These are phyloP conservation scores for Rhagonycha lutea DNA, from an alignment of 2,888 invertebrate species.

Conservation along the genomic window DNA sequence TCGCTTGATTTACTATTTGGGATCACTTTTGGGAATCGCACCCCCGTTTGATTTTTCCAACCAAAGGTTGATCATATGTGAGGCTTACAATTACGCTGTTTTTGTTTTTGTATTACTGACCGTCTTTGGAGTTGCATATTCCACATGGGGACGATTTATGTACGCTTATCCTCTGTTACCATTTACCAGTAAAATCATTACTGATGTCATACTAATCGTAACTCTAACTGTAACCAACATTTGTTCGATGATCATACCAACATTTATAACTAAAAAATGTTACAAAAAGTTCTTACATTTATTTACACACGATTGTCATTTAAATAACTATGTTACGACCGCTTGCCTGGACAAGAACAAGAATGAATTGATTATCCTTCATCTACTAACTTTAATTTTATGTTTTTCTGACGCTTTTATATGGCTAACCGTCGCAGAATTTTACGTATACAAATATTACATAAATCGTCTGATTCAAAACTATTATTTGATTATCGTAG, in stretches of 20 bases:
- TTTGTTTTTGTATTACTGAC: background rate
- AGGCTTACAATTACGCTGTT: background rate
- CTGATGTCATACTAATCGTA: background rate
- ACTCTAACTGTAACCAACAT: background rate
- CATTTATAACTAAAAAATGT: background rate
- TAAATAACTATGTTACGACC: background rate
- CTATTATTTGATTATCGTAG: background rate
- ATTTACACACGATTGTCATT: background rate
- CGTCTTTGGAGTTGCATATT: background rate
- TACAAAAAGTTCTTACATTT: background rate
- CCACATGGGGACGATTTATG: background rate
- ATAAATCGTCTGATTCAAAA: background rate
- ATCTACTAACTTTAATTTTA: background rate
- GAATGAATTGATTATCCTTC: background rate
- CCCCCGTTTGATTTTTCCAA: background rate
- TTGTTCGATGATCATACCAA: background rate
- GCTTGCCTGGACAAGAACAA: background rate
- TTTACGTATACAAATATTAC: background rate
- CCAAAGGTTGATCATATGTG: background rate
- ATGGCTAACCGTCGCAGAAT: background rate
- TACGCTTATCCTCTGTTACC: background rate
- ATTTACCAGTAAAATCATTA: background rate
- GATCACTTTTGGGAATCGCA: background rate
- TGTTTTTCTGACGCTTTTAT: background rate
- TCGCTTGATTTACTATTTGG: background rate